Conservation (phyloP, 2,888 invertebrate species). For the Drosophila austrosaltans region DNA sequence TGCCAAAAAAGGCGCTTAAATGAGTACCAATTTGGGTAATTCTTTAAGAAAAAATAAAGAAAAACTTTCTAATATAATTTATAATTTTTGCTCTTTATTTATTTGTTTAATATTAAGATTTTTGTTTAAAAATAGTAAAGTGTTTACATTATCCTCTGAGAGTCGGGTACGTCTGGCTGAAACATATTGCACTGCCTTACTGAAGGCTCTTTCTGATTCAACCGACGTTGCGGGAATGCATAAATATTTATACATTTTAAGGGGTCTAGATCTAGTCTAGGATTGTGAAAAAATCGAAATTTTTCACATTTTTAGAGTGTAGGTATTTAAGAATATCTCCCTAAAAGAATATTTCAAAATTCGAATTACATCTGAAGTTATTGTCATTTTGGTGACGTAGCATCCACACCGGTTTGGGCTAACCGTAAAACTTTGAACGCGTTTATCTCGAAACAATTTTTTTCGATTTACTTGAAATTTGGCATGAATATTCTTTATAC, state of each 20-base stretch:
- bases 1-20: background rate
- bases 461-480: no score
- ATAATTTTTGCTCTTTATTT: background rate
- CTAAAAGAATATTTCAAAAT: no score
- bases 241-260: conserved; percentile 1
- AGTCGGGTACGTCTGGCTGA: background rate
- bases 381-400: no score
- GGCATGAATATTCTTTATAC: no score
- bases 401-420: no score
- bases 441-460: no score
- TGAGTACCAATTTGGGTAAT: background rate
- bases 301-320: no score
- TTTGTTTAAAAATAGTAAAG: background rate
- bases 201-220: background rate
- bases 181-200: background rate
- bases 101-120: background rate
- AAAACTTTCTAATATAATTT: background rate
- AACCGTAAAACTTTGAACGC: no score
- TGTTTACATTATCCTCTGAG: background rate
- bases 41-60: background rate
- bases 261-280: background rate
- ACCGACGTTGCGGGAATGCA: background rate
- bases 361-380: no score
- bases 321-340: no score
- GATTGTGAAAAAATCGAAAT: no score